Base-by-base conservation (phyloP, 2,888 invertebrate species). In the Pyrgus malvae region DNA sequence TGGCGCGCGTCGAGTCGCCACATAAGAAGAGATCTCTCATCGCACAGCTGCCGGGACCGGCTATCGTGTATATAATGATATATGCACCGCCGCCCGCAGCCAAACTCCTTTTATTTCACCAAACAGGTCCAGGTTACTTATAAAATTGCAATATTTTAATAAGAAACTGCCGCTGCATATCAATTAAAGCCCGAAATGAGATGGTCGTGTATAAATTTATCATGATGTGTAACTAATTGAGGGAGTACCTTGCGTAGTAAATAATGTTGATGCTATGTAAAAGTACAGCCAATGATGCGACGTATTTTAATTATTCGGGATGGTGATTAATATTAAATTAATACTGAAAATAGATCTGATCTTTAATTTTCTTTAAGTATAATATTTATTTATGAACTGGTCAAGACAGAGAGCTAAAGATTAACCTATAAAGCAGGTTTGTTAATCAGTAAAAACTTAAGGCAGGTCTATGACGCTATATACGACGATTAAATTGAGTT, bases 131-230 rank as follows among this genome's bases (percentile, higher is more conserved):
- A 69, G 74, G 61, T 78, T 76, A 76, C 70, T 71, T 79, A 82
- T 78, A 80, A 81, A 81, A 83, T 72, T 78, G 80, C 79, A 76
- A 82, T 84, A 84, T 85, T 81, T 83, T 83, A 83, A 81, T 80
- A 82, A 77, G 73, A 72, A 74, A 74, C 76, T 64, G 70, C 69
- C 69, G 70, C 64, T 73, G 82, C 76, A 83, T 83, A 76, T 73
- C 72, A 83, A 84, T 83, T 81, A 81, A 79, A 80, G 75, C 68
- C 62, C 61, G 65, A 72, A 76, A 79, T 78, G 76, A 74, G 72
- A 74, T 57, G 57, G 58, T 59, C 63, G 59, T 61, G 67, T 71
- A 72, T 74, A 72, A 71, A 79, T 80, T 72, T 77, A 77, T 77
- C 71, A 68, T 76, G 76, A 78, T 65, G 62, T 68, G 65, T 57